Percentiles rank a stretch among this genome's conserved stretches.
Conservation (phyloP, 2,888 invertebrate genomes). For the Xestia rhomboidea region DNA sequence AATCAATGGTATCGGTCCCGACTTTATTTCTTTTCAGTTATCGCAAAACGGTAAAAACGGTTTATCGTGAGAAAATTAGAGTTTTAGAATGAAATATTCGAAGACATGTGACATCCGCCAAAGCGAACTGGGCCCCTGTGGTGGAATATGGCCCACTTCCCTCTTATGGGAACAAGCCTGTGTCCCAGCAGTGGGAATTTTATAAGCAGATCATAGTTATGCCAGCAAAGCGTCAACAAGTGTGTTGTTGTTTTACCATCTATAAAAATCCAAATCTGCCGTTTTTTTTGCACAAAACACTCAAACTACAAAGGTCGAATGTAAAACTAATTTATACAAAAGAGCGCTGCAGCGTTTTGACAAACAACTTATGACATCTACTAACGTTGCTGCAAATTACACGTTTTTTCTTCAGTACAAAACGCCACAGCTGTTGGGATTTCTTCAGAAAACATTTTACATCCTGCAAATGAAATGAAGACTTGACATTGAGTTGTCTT, state of each 20-base stretch:
- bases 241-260: neutral
- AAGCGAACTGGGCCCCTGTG: neutral
- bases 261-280: neutral
- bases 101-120: neutral
- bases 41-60: no score
- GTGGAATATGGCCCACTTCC: neutral
- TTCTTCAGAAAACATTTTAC: constrained; percentile 37
- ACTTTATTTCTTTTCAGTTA: no score
- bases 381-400: constrained; percentile 24
- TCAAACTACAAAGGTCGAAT: constrained; percentile 42
- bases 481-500: constrained; percentile 52
- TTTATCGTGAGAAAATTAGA: no score
- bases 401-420: constrained; percentile 38
- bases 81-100: no score
- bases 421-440: constrained; percentile 37
- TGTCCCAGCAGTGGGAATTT: neutral
- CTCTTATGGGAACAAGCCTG: neutral
- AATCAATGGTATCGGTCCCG: neutral
- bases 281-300: constrained; percentile 9
- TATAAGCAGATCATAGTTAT: neutral
- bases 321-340: constrained; percentile 39
- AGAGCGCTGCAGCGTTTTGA: constrained; percentile 36
- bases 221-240: neutral
- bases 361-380: constrained; percentile 34
- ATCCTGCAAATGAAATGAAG: constrained; percentile 31